Conservation (phyloP, 2,113 vertebrate species). For the Puma concolor region DNA sequence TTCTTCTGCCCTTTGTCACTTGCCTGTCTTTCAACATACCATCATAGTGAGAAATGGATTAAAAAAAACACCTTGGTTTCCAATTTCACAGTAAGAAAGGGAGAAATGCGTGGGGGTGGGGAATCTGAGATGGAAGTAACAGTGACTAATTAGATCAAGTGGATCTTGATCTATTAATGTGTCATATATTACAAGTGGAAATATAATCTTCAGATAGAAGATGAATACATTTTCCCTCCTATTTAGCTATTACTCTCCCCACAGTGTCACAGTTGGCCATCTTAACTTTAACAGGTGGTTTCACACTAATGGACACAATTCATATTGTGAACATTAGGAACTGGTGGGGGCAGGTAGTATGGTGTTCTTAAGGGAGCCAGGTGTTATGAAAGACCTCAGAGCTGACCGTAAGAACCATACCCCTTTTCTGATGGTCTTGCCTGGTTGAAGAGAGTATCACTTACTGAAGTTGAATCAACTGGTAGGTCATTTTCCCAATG, state of each 20-base stretch:
- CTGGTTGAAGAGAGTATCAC: neutral
- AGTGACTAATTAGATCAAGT: too few species aligned
- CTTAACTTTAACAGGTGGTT: slow-evolving; percentile 57
- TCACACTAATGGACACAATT: slow-evolving; percentile 20
- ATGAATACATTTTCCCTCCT: slow-evolving; percentile 39
- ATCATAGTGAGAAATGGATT: slow-evolving; percentile 12
- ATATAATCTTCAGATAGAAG: slow-evolving; percentile 56
- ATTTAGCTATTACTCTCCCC: slow-evolving; percentile 36
- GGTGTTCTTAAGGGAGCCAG: neutral
- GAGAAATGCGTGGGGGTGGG: too few species aligned
- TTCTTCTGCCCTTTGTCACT: slow-evolving; percentile 16
- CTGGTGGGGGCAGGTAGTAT: fast-evolving
- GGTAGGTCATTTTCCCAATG: neutral
- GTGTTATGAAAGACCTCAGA: neutral
- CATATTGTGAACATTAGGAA: neutral
- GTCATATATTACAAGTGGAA: slow-evolving; percentile 50
- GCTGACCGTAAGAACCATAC: neutral
- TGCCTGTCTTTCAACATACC: slow-evolving; percentile 41
- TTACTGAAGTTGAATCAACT: neutral
- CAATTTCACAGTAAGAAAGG: neutral
- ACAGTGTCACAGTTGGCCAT: slow-evolving; percentile 48
- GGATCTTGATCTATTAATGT: neutral
- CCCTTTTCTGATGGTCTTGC: neutral
- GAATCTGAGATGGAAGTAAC: too few species aligned
- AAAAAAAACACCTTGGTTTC: neutral